These are phyloP conservation scores for Hydriomena furcata DNA, from an alignment of 2,888 invertebrate species.

Conservation along the genomic window DNA sequence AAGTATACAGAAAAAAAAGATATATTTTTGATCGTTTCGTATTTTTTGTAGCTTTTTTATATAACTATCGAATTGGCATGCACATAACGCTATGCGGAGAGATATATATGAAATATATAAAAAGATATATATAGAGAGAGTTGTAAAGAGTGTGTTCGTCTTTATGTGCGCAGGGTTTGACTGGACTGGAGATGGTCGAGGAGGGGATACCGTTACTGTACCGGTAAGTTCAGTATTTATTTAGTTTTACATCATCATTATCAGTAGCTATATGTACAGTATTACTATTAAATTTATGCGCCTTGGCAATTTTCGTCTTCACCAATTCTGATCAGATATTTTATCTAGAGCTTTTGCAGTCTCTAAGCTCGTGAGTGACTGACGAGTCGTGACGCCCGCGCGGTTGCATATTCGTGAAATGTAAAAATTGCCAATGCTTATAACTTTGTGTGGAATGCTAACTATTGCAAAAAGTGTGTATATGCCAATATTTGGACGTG, in stretches of 20 bases:
- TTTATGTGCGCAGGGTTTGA: conserved; percentile 82
- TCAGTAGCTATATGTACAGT: neutral
- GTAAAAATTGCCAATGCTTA: too few species aligned
- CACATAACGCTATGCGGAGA: conserved; percentile 69
- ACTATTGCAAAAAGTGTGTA: too few species aligned
- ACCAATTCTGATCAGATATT: too few species aligned
- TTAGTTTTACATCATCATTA: conserved; percentile 2
- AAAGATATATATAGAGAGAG: conserved; percentile 51
- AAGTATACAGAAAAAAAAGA: conserved; percentile 46
- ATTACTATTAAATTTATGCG: too few species aligned
- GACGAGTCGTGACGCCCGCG: too few species aligned
- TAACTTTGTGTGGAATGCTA: too few species aligned
- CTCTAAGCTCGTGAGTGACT: too few species aligned
- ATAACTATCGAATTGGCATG: conserved; percentile 74
- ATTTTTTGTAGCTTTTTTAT: conserved; percentile 72
- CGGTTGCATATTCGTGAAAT: too few species aligned
- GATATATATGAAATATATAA: conserved; percentile 19
- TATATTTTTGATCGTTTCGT: conserved; percentile 56
- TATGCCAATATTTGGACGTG: too few species aligned
- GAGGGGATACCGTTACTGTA: conserved; percentile 8
- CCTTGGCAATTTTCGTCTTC: too few species aligned
- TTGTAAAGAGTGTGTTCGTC: conserved; percentile 80
- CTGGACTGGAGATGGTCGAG: conserved; percentile 47
- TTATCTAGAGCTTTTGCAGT: too few species aligned
- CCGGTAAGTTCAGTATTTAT: conserved; percentile 35